Evolutionary conservation across 2,797 vertebrate genomes (phyloP), one percentile per base, ranked within the genome.

Genomic region (Silurus lanzhouensis): DNA sequence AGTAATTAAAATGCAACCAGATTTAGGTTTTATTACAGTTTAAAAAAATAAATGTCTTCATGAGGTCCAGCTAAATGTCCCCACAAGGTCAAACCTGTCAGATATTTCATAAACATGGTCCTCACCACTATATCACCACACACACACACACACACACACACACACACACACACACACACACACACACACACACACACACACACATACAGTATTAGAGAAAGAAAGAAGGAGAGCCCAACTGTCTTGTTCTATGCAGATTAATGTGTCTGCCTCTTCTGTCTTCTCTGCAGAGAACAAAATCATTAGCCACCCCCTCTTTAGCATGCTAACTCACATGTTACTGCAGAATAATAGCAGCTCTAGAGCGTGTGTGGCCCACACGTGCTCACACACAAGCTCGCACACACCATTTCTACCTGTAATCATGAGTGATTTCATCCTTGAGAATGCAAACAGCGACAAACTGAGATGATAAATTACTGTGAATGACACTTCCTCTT

Each of bases 331-430:
- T 81, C 67, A 72, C 81, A 85, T 86, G 25, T 72, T 83, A 63
- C 27, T 31, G 75, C 78, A 70, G 66, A 89, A 57, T 84, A 83
- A 87, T 71, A 27, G 27, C 61, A 82, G 76, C 31, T 55, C 55
- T 67, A 17, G 75, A 80, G 44, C 20, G 22, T 61, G 63, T 68
- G 81, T 83, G 63, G 83, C 38, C 68, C 3, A 63, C 88, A 91
- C 87, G 83, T 70, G 38, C 70, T 81, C 81, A 84, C 89, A 75
- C 89, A 84, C 90, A 90, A 81, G 88, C 82, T 82, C 85, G 75
- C 85, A 79, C 88, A 91, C 87, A 84, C 93, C 93, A 94, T 93
- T 94, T 86, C 86, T 89, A 83, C 90, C 92, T 92, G 89, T 90
- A 93, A 87, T 83, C 85, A 88, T 93, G 92, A 91, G 66, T 93